phyloP scores from a whole-genome alignment of 64 coral and sea anemone species.

The Pocillopora damicornis region DNA sequence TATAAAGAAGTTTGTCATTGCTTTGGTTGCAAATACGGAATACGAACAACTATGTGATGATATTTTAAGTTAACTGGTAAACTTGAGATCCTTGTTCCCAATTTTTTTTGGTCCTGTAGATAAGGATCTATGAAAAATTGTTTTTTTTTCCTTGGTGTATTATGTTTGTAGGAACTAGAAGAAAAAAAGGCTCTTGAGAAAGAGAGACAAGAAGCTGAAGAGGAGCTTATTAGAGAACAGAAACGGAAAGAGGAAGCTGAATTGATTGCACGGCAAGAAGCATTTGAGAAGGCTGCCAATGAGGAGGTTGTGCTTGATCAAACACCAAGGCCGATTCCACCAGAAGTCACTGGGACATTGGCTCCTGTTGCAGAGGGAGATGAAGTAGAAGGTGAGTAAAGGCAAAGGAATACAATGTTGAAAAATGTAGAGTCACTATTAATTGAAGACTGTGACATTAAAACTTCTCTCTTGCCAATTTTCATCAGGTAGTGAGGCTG shows the following conservation, averaged over 20 bases:
- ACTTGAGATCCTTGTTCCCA: too few relatives aligned
- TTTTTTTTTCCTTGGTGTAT: background rate
- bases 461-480: too few relatives aligned
- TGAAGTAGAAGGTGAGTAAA: slow-evolving; percentile 63
- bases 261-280: slow-evolving; percentile 75
- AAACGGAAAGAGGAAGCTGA: slow-evolving; percentile 89
- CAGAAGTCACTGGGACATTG: slow-evolving; percentile 73
- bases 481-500: too few relatives aligned
- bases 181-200: slow-evolving; percentile 52
- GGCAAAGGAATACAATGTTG: background rate
- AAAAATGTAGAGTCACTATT: too few relatives aligned
- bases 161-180: slow-evolving; percentile 77
- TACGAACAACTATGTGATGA: too few relatives aligned
- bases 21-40: too few relatives aligned
- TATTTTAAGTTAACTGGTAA: too few relatives aligned
- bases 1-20: too few relatives aligned
- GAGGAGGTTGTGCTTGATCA: slow-evolving; percentile 68
- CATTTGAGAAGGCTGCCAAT: slow-evolving; percentile 72
- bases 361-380: slow-evolving; percentile 86
- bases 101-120: too few relatives aligned
- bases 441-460: too few relatives aligned
- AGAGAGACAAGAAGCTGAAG: slow-evolving; percentile 62
- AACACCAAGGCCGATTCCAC: slow-evolving; percentile 84
- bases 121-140: too few relatives aligned
- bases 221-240: slow-evolving; percentile 54